phyloP scores from a whole-genome alignment of 2,888 invertebrate species.

The Cyaniris semiargus region DNA sequence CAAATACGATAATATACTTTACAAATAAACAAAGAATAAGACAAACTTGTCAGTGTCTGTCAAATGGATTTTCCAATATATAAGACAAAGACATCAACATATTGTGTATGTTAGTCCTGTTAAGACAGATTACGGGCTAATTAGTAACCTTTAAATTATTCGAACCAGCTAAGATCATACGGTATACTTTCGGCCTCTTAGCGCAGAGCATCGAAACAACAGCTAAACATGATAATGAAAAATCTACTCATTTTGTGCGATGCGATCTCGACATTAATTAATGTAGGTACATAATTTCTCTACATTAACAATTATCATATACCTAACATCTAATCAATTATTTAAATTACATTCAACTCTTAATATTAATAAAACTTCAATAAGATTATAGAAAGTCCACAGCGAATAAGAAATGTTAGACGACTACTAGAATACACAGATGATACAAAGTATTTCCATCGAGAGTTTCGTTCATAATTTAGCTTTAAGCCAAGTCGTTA shows the following conservation, averaged over 20 bases:
- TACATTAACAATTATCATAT: slow-evolving; percentile 63
- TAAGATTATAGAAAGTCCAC: slow-evolving; percentile 43
- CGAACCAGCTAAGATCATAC: background rate
- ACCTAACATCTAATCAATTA: slow-evolving; percentile 55
- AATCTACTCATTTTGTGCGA: slow-evolving; percentile 73
- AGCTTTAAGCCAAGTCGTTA: background rate
- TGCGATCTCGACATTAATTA: slow-evolving; percentile 63
- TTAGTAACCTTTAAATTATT: background rate
- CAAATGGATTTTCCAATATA: background rate
- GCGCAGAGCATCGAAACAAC: slow-evolving; percentile 7
- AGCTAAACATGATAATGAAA: slow-evolving; percentile 30
- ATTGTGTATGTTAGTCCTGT: background rate
- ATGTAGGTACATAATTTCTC: slow-evolving; percentile 50
- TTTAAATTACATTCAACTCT: slow-evolving; percentile 60
- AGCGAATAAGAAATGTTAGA: slow-evolving; percentile 32
- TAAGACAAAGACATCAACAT: too few relatives aligned
- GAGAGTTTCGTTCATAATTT: slow-evolving; percentile 5
- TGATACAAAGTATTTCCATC: slow-evolving; percentile 18
- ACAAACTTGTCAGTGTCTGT: too few relatives aligned
- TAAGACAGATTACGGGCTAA: background rate
- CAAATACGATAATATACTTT: too few relatives aligned
- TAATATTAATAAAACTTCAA: slow-evolving; percentile 61
- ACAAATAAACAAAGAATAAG: too few relatives aligned
- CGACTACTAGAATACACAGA: slow-evolving; percentile 31
- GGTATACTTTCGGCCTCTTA: background rate